Evolutionary conservation across 37 sponge, comb jelly and placozoan species (phyloP), one percentile per base, ranked within the genome.

Genomic region (Corticium candelabrum): DNA sequence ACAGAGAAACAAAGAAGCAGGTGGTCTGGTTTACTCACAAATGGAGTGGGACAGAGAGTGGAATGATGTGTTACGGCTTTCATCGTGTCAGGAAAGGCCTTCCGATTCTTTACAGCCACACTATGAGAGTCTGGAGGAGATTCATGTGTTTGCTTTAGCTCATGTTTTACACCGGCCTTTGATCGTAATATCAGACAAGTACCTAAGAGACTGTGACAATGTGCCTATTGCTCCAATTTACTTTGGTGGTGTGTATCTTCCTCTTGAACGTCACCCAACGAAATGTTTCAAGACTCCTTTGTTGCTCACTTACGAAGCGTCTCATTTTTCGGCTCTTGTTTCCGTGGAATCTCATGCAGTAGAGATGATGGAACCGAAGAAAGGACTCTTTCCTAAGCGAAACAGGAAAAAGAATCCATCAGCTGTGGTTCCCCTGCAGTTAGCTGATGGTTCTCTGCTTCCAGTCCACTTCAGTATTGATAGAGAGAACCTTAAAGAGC

Each of bases 41-140:
- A 84, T 84, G n/a, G 93, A 96, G 77, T 96, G 97, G 97, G 88
- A 86, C 0, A 79, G 84, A 39, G 97, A 96, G 81, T 96, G 97
- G 97, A 41, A 38, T 0, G 93, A 89, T 38, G 79, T 96, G 38
- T 34, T 90, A 0, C 79, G 83, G 1, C 88, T 92, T 35, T 86
- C 93, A 27, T 85, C 87, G 31, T 84, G 86, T 69, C 82, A 84
- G 69, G 76, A 84, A 38, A 76, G 89, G 7, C 34, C 41, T 39
- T 3, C 73, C 70, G 31, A 38, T 38, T 32, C 70, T 21, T 75
- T 86, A 27, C 69, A 87, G 50, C 74, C 79, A 0, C 78, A 68
- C 74, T 88, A 88, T 71, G 89, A 93, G 76, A 92, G 93, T 68
- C 82, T 96, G 39, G 97, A 96, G 76, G 97, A 96, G 84, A 80